These are phyloP conservation scores for Mythimna impura DNA, from an alignment of 2,888 invertebrate species.

Conservation along the genomic window DNA sequence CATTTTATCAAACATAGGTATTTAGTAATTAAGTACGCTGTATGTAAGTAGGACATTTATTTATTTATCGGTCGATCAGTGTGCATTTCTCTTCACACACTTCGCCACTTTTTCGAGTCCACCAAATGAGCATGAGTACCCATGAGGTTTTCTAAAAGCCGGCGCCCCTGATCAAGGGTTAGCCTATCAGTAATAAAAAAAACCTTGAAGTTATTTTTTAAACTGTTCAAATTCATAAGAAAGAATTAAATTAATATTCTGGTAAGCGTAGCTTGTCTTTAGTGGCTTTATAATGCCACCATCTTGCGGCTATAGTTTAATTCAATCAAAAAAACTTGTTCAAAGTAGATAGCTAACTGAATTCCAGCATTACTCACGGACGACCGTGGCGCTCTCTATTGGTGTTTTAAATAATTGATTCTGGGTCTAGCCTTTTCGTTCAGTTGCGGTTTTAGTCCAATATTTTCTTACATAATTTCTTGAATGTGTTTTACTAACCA, in stretches of 20 bases:
- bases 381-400: conserved; percentile 14
- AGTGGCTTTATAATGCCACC: neutral
- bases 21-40: too few relatives aligned
- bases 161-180: too few relatives aligned
- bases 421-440: neutral
- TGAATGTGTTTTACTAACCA: neutral
- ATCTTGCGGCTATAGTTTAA: conserved; percentile 16
- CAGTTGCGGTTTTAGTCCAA: neutral
- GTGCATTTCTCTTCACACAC: too few relatives aligned
- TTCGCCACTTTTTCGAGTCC: too few relatives aligned
- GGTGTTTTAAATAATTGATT: conserved; percentile 1
- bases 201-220: neutral
- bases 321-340: conserved; percentile 5
- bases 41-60: too few relatives aligned
- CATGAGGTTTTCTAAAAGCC: too few relatives aligned
- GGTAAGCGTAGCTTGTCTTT: neutral
- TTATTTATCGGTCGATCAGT: too few relatives aligned
- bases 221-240: neutral
- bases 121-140: too few relatives aligned
- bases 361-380: neutral
- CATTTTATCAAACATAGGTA: too few relatives aligned
- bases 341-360: conserved; percentile 9
- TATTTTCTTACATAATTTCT: neutral
- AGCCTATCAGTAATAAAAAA: too few relatives aligned
- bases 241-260: neutral